Evolutionary conservation across 2,797 vertebrate genomes (phyloP).

Genomic region (Neosilurus hyrtlii): DNA sequence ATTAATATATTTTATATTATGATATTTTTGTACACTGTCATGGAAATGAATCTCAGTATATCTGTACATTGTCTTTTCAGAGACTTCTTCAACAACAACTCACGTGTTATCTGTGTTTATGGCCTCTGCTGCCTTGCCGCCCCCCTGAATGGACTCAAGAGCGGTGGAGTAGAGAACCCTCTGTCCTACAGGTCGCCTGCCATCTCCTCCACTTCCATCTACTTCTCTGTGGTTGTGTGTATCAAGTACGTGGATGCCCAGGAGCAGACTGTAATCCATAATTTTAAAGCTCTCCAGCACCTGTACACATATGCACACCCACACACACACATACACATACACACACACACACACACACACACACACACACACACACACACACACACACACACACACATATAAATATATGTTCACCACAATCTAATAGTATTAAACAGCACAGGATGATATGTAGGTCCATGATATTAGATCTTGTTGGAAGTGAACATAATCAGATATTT

Average conservation of each 20-base stretch:
- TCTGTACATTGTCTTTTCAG: neutral
- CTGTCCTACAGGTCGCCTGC: conserved; percentile 83
- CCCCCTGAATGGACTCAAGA: conserved; percentile 97
- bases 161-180: conserved; percentile 96
- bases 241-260: conserved; percentile 90
- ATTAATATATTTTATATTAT: no score
- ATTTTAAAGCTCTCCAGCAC: conserved; percentile 98
- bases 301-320: conserved; percentile 62
- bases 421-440: conserved; percentile 5
- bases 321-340: conserved; percentile 10
- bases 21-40: neutral
- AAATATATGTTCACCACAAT: neutral
- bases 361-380: no score
- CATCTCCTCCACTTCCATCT: conserved; percentile 77
- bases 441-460: neutral
- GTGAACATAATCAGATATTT: conserved; percentile 1
- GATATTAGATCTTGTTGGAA: neutral
- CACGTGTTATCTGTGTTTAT: conserved; percentile 87
- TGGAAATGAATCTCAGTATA: neutral
- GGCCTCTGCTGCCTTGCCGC: conserved; percentile 84
- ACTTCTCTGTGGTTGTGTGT: conserved; percentile 77
- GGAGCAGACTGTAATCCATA: conserved; percentile 96
- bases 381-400: neutral
- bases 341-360: conserved; percentile 9
- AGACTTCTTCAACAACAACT: conserved; percentile 58